Evolutionary conservation across 1,140 invertebrate species (phyloP).

Genomic region (Nasonia longicornis): DNA sequence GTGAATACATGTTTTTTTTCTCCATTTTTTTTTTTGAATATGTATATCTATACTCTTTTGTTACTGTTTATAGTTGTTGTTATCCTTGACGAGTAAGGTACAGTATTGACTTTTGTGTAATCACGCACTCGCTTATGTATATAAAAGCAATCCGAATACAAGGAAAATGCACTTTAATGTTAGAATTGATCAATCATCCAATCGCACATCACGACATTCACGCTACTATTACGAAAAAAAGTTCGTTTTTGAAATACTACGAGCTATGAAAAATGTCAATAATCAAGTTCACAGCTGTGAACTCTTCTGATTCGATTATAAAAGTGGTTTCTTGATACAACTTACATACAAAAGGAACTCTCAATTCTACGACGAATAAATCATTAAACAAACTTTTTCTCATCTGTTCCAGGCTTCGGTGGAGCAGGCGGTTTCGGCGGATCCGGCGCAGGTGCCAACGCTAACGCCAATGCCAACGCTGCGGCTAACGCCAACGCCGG

Average conservation of each 20-base stretch:
- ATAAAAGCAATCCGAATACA: background rate
- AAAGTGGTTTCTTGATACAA: background rate
- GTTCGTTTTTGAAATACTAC: background rate
- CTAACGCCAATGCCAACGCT: conserved; percentile 25
- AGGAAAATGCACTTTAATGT: background rate
- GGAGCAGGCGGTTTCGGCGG: conserved; percentile 20
- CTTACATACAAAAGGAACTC: background rate
- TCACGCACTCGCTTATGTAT: background rate
- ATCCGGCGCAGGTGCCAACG: conserved; percentile 8
- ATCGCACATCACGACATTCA: background rate
- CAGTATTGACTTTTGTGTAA: background rate
- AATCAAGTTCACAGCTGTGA: too few species aligned
- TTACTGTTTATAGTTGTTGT: background rate
- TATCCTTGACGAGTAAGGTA: background rate
- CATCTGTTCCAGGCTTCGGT: conserved; percentile 19
- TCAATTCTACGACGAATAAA: background rate
- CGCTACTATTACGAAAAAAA: background rate
- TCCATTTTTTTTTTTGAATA: too few species aligned
- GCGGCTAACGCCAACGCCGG: background rate
- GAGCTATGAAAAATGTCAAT: too few species aligned
- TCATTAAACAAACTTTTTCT: background rate
- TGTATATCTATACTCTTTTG: too few species aligned
- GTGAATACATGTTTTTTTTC: too few species aligned
- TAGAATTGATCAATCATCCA: background rate
- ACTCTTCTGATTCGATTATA: too few species aligned